These are phyloP conservation scores for Acronicta psi DNA, from an alignment of 2,888 invertebrate species.

Conservation along the genomic window DNA sequence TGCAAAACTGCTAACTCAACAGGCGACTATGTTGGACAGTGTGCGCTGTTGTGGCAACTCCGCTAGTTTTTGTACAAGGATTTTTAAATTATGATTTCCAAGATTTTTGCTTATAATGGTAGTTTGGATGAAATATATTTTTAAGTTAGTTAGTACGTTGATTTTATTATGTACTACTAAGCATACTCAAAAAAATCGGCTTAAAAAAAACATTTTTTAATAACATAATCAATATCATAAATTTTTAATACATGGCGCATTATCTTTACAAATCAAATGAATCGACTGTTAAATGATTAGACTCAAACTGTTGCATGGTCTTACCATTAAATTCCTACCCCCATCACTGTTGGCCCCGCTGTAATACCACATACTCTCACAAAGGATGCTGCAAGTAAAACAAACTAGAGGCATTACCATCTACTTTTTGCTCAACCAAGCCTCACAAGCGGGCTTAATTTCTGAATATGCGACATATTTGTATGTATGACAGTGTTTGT, in stretches of 20 bases:
- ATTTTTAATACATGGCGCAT: no score
- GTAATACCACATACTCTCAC: constrained; percentile 18
- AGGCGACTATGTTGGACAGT: constrained; percentile 44
- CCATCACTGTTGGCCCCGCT: neutral
- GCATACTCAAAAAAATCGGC: no score
- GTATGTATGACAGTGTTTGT: constrained; percentile 49
- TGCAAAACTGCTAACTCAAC: constrained; percentile 64
- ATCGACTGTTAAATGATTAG: no score
- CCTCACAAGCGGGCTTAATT: constrained; percentile 50
- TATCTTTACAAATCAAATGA: no score
- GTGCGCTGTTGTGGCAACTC: constrained; percentile 9
- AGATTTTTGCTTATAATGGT: neutral
- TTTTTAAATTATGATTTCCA: constrained; percentile 5
- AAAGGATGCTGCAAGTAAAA: constrained; percentile 50
- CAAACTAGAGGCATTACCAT: constrained; percentile 47
- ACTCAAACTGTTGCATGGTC: no score
- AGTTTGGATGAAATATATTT: neutral
- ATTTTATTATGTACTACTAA: no score
- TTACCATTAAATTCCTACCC: neutral
- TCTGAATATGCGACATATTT: constrained; percentile 55
- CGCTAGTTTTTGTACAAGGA: constrained; percentile 15
- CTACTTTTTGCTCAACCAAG: constrained; percentile 56
- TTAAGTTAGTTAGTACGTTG: no score
- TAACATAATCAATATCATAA: no score
- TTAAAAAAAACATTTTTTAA: no score